Conservation (phyloP, 1,140 invertebrate genomes). For the Heliconius congener region DNA sequence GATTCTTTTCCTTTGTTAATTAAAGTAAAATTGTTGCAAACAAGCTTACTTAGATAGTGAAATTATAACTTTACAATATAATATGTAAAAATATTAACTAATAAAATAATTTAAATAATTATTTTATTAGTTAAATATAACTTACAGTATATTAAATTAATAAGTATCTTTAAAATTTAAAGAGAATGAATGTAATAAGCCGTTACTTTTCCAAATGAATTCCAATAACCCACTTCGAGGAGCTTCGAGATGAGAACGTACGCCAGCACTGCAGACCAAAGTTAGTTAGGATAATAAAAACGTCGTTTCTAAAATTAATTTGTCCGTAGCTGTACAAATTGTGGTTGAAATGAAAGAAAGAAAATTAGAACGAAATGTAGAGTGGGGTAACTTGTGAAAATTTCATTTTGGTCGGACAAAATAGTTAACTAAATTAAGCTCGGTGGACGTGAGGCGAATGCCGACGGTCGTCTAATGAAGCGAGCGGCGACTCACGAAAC, state of each 20-base stretch:
- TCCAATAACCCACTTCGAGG: conserved; percentile 13
- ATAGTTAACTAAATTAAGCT: conserved; percentile 66
- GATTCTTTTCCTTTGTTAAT: too few species aligned
- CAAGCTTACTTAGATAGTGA: too few species aligned
- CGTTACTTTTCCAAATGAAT: conserved; percentile 12
- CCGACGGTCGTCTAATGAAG: conserved; percentile 37
- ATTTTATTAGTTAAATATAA: not conserved
- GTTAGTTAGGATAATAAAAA: conserved; percentile 29
- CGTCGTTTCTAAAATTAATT: conserved; percentile 31
- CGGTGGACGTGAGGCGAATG: conserved; percentile 52
- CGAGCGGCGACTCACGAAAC: conserved; percentile 28
- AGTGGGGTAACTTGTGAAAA: conserved; percentile 51
- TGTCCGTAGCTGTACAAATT: conserved; percentile 26
- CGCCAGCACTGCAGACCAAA: conserved; percentile 4
- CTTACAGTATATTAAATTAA: not conserved
- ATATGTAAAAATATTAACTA: too few species aligned
- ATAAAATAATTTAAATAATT: too few species aligned
- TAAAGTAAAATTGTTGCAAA: too few species aligned
- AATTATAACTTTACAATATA: too few species aligned
- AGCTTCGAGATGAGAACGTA: not conserved
- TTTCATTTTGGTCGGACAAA: conserved; percentile 57
- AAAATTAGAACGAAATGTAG: conserved; percentile 43
- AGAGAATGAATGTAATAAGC: not conserved
- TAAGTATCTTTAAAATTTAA: not conserved
- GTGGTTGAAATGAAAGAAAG: conserved; percentile 42